Evolutionary conservation across 2,113 vertebrate species (phyloP).

Genomic region (Perognathus longimembris): DNA sequence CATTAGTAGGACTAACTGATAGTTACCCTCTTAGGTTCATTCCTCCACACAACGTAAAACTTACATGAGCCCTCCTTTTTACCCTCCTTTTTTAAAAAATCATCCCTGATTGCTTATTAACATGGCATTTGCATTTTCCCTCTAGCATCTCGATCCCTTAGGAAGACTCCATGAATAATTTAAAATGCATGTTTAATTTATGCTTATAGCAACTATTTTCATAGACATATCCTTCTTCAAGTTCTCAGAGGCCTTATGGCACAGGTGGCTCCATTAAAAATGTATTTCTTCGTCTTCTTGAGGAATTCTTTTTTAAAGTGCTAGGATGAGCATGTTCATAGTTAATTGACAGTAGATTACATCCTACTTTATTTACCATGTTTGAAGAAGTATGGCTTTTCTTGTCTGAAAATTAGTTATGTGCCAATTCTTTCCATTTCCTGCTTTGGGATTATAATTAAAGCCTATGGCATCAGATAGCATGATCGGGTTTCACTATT

Average conservation of each 20-base stretch:
- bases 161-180: constrained; percentile 60
- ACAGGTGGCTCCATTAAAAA: constrained; percentile 65
- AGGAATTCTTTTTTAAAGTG: background rate
- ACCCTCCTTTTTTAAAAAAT: constrained; percentile 26
- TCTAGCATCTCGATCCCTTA: constrained; percentile 31
- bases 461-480: background rate
- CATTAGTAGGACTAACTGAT: constrained; percentile 23
- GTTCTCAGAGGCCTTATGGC: constrained; percentile 52
- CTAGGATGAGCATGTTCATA: background rate
- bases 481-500: background rate
- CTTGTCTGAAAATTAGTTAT: constrained; percentile 43
- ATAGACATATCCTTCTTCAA: constrained; percentile 40
- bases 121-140: constrained; percentile 37
- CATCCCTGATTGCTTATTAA: constrained; percentile 53
- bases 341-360: background rate
- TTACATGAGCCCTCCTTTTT: constrained; percentile 9
- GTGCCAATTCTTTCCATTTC: constrained; percentile 7
- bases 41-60: constrained; percentile 40
- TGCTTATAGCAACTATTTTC: constrained; percentile 58
- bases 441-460: constrained; percentile 24
- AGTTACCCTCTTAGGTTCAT: background rate
- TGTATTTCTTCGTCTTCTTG: constrained; percentile 45
- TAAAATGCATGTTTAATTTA: constrained; percentile 71
- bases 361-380: background rate
- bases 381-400: constrained; percentile 43